Percentiles rank a stretch among this genome's conserved stretches.
Conservation (phyloP, 1,140 invertebrate genomes). For the Cyphomyrmex costatus region DNA sequence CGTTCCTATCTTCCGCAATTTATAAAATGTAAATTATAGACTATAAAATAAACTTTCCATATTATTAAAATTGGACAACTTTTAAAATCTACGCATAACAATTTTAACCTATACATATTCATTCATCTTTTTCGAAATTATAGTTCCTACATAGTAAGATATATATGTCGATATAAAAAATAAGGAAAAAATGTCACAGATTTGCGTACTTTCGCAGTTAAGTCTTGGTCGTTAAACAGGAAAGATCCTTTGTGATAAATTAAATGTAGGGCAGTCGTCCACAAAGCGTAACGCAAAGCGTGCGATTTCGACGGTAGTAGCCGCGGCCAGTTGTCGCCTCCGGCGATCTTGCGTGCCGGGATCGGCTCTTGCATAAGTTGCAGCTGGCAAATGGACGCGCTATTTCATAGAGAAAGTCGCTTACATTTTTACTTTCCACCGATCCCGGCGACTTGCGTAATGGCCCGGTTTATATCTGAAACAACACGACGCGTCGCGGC, state of each 20-base stretch:
- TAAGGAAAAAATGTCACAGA: not conserved
- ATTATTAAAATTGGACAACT: slow-evolving; percentile 2
- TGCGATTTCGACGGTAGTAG: not conserved
- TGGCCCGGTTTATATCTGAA: slow-evolving; percentile 76
- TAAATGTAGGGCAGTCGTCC: not conserved
- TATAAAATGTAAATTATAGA: slow-evolving; percentile 13
- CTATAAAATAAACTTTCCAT: slow-evolving; percentile 3
- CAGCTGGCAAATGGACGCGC: slow-evolving; percentile 78
- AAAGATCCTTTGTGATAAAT: not conserved
- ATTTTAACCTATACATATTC: not conserved
- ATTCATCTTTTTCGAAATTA: not conserved
- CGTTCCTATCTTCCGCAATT: not conserved
- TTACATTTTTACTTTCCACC: slow-evolving; percentile 86
- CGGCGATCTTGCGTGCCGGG: slow-evolving; percentile 71
- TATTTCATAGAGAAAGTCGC: slow-evolving; percentile 86
- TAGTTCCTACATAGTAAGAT: no score
- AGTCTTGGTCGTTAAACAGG: not conserved
- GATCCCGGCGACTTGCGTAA: slow-evolving; percentile 79
- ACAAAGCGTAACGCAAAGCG: not conserved
- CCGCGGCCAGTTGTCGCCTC: slow-evolving; percentile 20
- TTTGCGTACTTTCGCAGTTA: not conserved
- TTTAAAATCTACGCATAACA: not conserved
- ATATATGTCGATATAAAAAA: not conserved
- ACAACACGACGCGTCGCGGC: slow-evolving; percentile 44
- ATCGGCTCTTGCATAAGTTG: slow-evolving; percentile 83